These are phyloP conservation scores for Ellobius talpinus DNA, from an alignment of 2,113 vertebrate species.

Conservation along the genomic window DNA sequence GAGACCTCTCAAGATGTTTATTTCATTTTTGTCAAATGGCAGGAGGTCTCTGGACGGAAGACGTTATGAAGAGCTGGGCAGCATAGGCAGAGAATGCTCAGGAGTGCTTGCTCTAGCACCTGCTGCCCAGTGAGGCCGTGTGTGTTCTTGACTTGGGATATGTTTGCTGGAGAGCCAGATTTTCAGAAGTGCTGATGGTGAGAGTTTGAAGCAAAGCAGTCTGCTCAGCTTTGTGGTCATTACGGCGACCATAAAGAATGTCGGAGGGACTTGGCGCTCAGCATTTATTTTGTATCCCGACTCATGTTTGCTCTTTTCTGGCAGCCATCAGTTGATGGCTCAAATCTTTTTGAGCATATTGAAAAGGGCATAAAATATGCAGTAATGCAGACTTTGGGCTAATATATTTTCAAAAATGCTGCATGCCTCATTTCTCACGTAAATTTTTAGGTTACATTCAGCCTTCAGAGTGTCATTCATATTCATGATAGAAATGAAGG, in stretches of 20 bases:
- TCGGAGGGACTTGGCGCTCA: conserved; percentile 63
- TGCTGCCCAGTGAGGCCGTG: not conserved
- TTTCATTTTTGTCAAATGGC: not conserved
- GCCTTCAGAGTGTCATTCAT: conserved; percentile 86
- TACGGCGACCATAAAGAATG: conserved; percentile 56
- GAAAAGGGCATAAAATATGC: conserved; percentile 85
- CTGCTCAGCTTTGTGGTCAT: conserved; percentile 17
- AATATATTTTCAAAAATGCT: conserved; percentile 87
- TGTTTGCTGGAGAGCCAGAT: conserved; percentile 46
- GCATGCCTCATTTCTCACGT: conserved; percentile 88
- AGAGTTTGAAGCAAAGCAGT: conserved; percentile 9
- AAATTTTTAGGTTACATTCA: conserved; percentile 88
- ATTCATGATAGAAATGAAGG: conserved; percentile 85
- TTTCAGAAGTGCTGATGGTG: conserved; percentile 49
- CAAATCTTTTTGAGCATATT: conserved; percentile 82
- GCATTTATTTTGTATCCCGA: conserved; percentile 78
- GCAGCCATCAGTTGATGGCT: conserved; percentile 76
- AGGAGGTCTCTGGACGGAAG: not conserved
- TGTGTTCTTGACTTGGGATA: not conserved
- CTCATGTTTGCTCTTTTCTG: conserved; percentile 81
- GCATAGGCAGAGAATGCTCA: not conserved
- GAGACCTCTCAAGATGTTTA: not conserved
- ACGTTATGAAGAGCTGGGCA: not conserved
- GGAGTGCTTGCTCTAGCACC: not conserved
- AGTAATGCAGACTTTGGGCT: conserved; percentile 84